Conservation (phyloP, 2,888 invertebrate species). For the Phaedon cochleariae region DNA sequence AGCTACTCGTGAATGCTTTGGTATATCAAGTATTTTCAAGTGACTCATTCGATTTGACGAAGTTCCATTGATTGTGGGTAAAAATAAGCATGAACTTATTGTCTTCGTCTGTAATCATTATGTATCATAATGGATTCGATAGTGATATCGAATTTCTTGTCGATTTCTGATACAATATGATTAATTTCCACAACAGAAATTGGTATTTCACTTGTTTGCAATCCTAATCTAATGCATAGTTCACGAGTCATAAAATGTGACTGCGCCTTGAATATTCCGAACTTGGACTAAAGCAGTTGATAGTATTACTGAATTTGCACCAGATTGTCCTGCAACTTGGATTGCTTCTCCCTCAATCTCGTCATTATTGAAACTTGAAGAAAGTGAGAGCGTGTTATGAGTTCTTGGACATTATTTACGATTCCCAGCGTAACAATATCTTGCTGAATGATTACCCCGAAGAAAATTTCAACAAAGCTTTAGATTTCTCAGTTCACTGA, state of each 20-base stretch:
- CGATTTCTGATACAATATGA: neutral
- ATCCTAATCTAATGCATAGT: neutral
- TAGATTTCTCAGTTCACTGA: neutral
- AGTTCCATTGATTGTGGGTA: too few relatives aligned
- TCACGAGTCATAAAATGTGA: slow-evolving; percentile 1
- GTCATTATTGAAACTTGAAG: too few relatives aligned
- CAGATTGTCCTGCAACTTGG: too few relatives aligned
- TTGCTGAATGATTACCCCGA: neutral
- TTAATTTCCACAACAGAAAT: too few relatives aligned
- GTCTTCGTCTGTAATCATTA: too few relatives aligned
- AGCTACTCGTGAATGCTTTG: neutral
- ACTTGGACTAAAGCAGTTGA: neutral
- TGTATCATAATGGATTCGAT: too few relatives aligned
- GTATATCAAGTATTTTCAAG: neutral
- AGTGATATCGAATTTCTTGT: too few relatives aligned
- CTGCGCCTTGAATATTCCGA: neutral
- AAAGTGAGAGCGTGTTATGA: neutral
- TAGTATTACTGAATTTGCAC: neutral
- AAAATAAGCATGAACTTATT: too few relatives aligned
- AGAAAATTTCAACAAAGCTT: neutral
- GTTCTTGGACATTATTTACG: neutral
- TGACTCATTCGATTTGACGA: too few relatives aligned
- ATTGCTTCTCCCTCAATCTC: too few relatives aligned
- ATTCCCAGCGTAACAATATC: neutral
- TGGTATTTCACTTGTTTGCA: neutral